Evolutionary conservation across 1,140 invertebrate genomes (phyloP).

Genomic region (Hestina assimilis): DNA sequence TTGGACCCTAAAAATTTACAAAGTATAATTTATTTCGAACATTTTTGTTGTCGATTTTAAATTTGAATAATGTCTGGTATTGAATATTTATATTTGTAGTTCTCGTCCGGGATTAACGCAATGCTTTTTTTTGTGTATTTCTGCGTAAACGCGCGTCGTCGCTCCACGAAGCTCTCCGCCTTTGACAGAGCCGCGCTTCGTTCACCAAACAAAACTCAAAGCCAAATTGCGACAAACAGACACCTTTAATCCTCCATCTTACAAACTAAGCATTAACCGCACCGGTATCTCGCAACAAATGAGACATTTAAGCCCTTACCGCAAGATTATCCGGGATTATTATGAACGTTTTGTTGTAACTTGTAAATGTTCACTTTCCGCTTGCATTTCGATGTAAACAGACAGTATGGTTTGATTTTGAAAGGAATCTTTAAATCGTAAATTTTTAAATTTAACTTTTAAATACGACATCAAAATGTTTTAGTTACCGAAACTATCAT

Average conservation of each 20-base stretch:
- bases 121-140: conserved; percentile 44
- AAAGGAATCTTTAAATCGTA: conserved; percentile 20
- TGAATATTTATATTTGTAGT: conserved; percentile 20
- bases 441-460: conserved; percentile 42
- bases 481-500: conserved; percentile 11
- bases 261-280: conserved; percentile 57
- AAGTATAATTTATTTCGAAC: too few species aligned
- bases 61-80: conserved; percentile 2
- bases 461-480: conserved; percentile 32
- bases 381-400: conserved; percentile 51
- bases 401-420: conserved; percentile 32
- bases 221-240: conserved; percentile 56
- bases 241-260: conserved; percentile 63
- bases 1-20: too few species aligned
- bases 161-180: conserved; percentile 11
- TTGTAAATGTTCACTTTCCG: conserved; percentile 50
- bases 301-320: conserved; percentile 58
- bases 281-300: conserved; percentile 61
- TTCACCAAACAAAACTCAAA: conserved; percentile 33
- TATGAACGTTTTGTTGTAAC: conserved; percentile 55
- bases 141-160: conserved; percentile 43
- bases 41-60: not conserved
- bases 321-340: conserved; percentile 67
- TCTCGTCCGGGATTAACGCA: conserved; percentile 32
- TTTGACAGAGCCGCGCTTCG: conserved; percentile 36